Evolutionary conservation across 2,888 invertebrate genomes (phyloP), one percentile per base, ranked within the genome.

Genomic region (Acanthosoma haemorrhoidale): DNA sequence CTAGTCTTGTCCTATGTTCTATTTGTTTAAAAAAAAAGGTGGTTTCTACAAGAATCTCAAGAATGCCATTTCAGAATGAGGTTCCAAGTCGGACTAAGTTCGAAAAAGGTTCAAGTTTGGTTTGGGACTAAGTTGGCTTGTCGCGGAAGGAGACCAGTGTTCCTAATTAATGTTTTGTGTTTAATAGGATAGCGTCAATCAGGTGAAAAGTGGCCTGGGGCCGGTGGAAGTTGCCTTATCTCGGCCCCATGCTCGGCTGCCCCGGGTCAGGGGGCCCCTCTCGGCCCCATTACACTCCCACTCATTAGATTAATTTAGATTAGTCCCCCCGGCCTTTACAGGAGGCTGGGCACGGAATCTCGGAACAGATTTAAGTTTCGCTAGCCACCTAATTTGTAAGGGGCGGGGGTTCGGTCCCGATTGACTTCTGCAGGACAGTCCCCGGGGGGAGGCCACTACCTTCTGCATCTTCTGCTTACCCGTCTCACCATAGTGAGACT

Each of bases 261-360:
- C 4, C 41, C 63, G 25, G 36, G 39, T 38, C 41, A 29, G 57
- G 57, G 63, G 51, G n/a, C 51, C 43, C 38, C 63, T 39, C 38
- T 38, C 21, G 21, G 36, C 63, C 39, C 63, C 39, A 63, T 63
- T 63, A 63, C 39, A 38, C 18, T 18, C 39, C 39, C 39, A 25
- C 63, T 63, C 63, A 63, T 63, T 63, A 63, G 63, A 63, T 63
- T 63, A 63, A 63, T 63, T 63, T 63, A 63, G 63, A 63, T 63
- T 63, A 63, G 63, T 63, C 63, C 18, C 63, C n/a, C 13, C 41
- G 38, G 18, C 39, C 38, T 36, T 63, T 41, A 63, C 63, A 63
- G 63, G 38, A 41, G 36, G 63, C 63, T 63, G 41, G 21, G 29
- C 63, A 41, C 63, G 63, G 63, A 63, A 63, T 63, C 63, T 63